These are phyloP conservation scores for Synanthedon myopaeformis DNA, from an alignment of 2,888 invertebrate genomes.

Conservation along the genomic window DNA sequence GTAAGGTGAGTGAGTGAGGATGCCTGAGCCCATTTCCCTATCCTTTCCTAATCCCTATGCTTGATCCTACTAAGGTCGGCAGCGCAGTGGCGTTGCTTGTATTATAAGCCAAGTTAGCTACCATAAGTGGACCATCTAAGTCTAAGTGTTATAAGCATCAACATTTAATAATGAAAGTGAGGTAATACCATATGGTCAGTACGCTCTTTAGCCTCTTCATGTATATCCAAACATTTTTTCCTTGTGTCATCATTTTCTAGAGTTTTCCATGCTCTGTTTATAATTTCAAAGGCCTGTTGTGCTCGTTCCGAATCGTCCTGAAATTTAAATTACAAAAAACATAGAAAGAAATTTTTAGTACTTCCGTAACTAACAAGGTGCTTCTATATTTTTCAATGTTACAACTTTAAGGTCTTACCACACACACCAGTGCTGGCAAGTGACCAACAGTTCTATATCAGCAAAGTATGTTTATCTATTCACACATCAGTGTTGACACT, in stretches of 20 bases:
- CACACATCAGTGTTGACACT: too few species aligned
- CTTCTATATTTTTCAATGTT: neutral
- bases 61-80: too few species aligned
- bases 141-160: too few species aligned
- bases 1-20: too few species aligned
- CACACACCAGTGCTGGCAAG: neutral
- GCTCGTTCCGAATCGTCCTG: slow-evolving; percentile 95
- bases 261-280: slow-evolving; percentile 95
- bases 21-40: too few species aligned
- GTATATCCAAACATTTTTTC: slow-evolving; percentile 94
- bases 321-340: slow-evolving; percentile 20
- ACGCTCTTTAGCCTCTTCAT: slow-evolving; percentile 95
- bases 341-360: neutral
- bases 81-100: too few species aligned
- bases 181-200: slow-evolving; percentile 88
- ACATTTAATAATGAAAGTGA: neutral
- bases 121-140: too few species aligned
- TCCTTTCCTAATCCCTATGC: too few species aligned
- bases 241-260: slow-evolving; percentile 95
- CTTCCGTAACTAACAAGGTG: neutral
- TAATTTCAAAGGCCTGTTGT: slow-evolving; percentile 91
- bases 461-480: too few species aligned
- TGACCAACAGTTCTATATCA: too few species aligned
- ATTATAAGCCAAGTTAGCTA: too few species aligned
- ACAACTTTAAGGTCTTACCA: neutral